These are phyloP conservation scores for Aphodius sticticus DNA, from an alignment of 2,888 invertebrate genomes.

Conservation along the genomic window DNA sequence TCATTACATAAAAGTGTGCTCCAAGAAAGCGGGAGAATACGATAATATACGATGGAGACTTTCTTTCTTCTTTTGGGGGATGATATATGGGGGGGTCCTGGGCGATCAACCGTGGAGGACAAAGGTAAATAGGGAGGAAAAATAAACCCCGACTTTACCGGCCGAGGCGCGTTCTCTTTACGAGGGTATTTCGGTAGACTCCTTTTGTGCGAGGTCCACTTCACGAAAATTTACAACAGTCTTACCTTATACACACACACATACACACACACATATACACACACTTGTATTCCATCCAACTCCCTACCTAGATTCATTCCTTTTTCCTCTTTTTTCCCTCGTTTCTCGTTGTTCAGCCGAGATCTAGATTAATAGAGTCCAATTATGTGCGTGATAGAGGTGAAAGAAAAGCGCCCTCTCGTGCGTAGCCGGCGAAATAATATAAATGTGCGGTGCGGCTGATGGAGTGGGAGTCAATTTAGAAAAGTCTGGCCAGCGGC, in stretches of 20 bases:
- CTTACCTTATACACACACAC: constrained; percentile 19
- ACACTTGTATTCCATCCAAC: too few relatives aligned
- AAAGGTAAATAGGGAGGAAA: constrained; percentile 4
- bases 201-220: not conserved
- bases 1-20: not conserved
- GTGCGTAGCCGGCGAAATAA: not conserved
- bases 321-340: not conserved
- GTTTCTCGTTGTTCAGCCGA: not conserved
- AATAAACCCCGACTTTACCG: constrained; percentile 4
- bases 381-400: constrained; percentile 20
- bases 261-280: not conserved
- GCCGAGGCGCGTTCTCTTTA: not conserved
- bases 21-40: too few relatives aligned
- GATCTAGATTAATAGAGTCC: constrained; percentile 28
- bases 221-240: constrained; percentile 41
- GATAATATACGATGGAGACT: not conserved
- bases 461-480: constrained; percentile 4
- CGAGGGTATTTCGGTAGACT: not conserved
- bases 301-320: not conserved
- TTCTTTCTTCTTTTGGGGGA: not conserved
- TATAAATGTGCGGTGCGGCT: not conserved
- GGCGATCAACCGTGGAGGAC: not conserved
- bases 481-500: not conserved
- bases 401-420: constrained; percentile 4
- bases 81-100: not conserved